These are phyloP conservation scores for Butorides virescens DNA, from an alignment of 2,113 vertebrate genomes.

Conservation along the genomic window DNA sequence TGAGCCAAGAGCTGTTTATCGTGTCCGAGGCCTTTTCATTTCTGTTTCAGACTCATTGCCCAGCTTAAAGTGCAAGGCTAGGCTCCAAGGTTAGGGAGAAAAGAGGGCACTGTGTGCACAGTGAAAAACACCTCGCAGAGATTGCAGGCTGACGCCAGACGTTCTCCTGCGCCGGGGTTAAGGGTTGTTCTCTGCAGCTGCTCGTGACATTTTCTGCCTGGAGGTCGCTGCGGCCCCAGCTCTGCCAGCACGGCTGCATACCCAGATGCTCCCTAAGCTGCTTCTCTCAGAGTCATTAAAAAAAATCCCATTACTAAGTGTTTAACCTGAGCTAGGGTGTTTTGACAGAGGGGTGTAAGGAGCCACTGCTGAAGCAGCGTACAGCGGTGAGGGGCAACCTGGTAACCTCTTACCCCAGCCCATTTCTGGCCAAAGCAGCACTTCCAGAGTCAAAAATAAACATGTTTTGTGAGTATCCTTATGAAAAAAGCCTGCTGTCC, in stretches of 20 bases:
- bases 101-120: neutral
- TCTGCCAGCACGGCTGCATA: neutral
- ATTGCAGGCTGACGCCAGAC: neutral
- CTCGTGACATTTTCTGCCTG: neutral
- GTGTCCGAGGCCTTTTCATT: neutral
- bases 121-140: neutral
- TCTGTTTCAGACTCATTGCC: neutral
- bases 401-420: neutral
- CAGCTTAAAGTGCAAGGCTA: neutral
- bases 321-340: neutral
- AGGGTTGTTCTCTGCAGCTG: neutral
- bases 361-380: neutral
- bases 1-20: neutral
- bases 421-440: neutral
- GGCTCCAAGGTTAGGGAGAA: neutral
- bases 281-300: neutral
- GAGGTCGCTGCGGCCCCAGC: neutral
- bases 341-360: neutral
- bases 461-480: neutral
- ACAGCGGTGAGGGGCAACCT: neutral
- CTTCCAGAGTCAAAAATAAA: neutral
- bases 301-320: neutral
- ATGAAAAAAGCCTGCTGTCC: neutral
- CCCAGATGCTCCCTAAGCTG: neutral
- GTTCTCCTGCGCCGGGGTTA: rapidly evolving